Conservation (phyloP, 2,797 vertebrate species). For the Pseudotriccus pelzelni region DNA sequence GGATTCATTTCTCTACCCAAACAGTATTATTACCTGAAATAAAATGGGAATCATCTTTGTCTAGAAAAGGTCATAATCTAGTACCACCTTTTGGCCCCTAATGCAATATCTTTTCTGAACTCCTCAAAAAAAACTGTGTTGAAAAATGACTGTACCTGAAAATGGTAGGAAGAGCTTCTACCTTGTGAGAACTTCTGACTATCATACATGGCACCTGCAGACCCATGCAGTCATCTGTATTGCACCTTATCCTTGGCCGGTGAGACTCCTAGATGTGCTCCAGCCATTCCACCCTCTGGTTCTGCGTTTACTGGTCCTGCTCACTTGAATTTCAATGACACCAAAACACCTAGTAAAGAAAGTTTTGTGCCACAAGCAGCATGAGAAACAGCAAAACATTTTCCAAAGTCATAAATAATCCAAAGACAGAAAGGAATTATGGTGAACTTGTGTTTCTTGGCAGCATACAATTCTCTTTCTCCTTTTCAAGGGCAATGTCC, state of each 20-base stretch:
- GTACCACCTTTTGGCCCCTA: neutral
- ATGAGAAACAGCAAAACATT: neutral
- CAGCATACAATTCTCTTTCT: neutral
- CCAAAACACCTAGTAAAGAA: neutral
- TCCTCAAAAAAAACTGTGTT: neutral
- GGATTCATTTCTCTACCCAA: neutral
- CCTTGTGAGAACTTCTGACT: neutral
- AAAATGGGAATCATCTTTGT: neutral
- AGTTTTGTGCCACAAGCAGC: neutral
- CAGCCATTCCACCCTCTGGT: neutral
- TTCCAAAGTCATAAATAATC: neutral
- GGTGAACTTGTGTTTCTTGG: neutral
- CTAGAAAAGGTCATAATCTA: neutral
- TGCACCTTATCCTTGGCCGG: neutral
- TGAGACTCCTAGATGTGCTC: neutral
- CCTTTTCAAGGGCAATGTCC: neutral
- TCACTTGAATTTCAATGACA: neutral
- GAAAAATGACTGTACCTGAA: neutral
- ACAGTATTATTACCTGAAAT: neutral
- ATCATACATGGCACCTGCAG: neutral
- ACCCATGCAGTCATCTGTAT: neutral
- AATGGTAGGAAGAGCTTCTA: neutral
- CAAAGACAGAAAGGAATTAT: neutral
- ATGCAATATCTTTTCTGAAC: neutral
- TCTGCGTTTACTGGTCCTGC: neutral